phyloP scores from a whole-genome alignment of 2,113 vertebrate species.

The Conger conger region DNA sequence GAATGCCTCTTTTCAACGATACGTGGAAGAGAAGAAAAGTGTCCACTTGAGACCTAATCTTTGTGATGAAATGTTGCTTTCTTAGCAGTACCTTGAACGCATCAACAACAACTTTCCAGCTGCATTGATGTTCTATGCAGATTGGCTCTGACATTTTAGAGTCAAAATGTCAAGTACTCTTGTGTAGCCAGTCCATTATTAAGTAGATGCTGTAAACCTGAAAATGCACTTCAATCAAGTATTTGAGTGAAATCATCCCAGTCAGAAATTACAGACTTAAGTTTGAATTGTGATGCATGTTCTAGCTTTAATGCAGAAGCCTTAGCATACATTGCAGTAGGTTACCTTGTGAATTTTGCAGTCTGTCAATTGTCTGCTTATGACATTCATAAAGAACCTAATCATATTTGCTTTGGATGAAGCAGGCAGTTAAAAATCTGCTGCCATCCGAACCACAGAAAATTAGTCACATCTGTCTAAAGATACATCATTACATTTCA shows the following conservation, averaged over 20 bases:
- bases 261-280: neutral
- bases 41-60: neutral
- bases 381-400: neutral
- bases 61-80: conserved; percentile 7
- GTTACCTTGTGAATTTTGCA: neutral
- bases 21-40: neutral
- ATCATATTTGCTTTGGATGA: neutral
- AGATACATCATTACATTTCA: neutral
- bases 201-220: neutral
- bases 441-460: no score
- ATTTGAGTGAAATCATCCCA: neutral
- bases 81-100: neutral
- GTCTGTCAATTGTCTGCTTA: neutral
- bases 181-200: neutral
- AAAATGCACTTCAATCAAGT: neutral
- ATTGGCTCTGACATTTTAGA: neutral
- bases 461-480: neutral
- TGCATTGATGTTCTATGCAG: neutral
- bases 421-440: no score
- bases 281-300: neutral
- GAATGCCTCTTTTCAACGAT: neutral
- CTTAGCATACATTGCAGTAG: neutral
- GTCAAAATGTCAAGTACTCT: neutral
- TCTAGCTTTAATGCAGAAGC: neutral
- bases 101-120: neutral